Conservation (phyloP, 1,140 invertebrate species). For the Hypsibius dujardini region DNA sequence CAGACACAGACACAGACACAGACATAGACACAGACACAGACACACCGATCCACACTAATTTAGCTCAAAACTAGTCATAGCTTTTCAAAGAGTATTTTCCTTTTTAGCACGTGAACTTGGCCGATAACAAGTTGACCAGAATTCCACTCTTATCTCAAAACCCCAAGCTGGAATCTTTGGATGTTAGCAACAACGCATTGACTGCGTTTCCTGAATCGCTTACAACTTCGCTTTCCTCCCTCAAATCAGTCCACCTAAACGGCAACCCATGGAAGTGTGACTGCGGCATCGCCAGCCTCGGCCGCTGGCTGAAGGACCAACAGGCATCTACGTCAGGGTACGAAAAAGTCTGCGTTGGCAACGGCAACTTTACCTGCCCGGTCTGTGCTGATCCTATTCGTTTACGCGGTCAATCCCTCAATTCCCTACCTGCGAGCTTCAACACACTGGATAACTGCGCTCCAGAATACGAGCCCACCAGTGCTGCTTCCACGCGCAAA, state of each 20-base stretch:
- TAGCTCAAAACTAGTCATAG: too few species aligned
- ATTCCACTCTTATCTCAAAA: not conserved
- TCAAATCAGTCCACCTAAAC: not conserved
- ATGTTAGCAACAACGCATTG: not conserved
- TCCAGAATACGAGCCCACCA: too few species aligned
- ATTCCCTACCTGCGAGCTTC: too few species aligned
- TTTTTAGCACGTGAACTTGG: constrained; percentile 3
- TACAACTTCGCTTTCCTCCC: not conserved
- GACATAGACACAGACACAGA: too few species aligned
- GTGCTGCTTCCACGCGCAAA: too few species aligned
- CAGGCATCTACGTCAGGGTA: not conserved
- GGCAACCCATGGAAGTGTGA: not conserved
- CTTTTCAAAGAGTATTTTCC: too few species aligned
- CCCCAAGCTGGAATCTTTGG: not conserved
- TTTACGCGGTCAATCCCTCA: not conserved
- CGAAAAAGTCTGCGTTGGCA: not conserved
- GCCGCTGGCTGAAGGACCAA: not conserved
- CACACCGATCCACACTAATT: too few species aligned
- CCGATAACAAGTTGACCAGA: not conserved
- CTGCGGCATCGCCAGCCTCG: not conserved
- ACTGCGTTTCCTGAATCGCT: not conserved
- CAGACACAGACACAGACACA: too few species aligned
- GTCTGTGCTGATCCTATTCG: not conserved
- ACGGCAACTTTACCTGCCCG: constrained; percentile 6
- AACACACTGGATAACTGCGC: too few species aligned